These are phyloP conservation scores for Poeciliopsis gracilis DNA, from an alignment of 2,797 vertebrate species.

Conservation along the genomic window DNA sequence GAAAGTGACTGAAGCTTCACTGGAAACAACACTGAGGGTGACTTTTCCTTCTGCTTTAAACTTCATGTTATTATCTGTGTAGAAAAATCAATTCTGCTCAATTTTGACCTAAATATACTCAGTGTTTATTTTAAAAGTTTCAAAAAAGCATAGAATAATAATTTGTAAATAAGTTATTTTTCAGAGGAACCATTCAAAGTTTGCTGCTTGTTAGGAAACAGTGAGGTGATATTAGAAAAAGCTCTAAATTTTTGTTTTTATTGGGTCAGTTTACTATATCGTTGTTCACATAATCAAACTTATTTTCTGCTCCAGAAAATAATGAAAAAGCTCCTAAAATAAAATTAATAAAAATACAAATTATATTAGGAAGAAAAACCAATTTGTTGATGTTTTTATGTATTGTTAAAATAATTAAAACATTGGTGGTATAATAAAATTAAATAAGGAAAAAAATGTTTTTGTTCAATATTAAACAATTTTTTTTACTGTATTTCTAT, in stretches of 20 bases:
- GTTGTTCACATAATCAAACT: neutral
- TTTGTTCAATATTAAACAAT: neutral
- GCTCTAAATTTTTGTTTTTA: neutral
- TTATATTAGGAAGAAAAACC: neutral
- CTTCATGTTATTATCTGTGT: neutral
- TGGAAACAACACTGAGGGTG: constrained; percentile 25
- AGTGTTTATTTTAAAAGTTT: neutral
- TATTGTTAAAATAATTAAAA: neutral
- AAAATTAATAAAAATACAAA: neutral
- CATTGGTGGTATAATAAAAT: neutral
- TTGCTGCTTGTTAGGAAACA: too few species aligned
- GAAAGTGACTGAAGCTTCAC: constrained; percentile 24
- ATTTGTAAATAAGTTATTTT: too few species aligned
- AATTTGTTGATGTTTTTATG: neutral
- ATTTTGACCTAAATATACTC: neutral
- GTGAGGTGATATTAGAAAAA: neutral
- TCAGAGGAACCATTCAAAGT: too few species aligned
- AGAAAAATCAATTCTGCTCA: too few species aligned
- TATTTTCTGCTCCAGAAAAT: neutral
- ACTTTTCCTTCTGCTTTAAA: constrained; percentile 23
- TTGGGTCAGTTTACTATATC: neutral
- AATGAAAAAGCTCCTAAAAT: neutral
- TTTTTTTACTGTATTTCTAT: neutral
- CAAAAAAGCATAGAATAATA: neutral
- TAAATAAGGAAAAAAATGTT: neutral